Percentiles rank a stretch among this genome's conserved stretches.
Evolutionary conservation across 1,140 invertebrate genomes (phyloP).

Genomic region (Zaprionus lachaisei): DNA sequence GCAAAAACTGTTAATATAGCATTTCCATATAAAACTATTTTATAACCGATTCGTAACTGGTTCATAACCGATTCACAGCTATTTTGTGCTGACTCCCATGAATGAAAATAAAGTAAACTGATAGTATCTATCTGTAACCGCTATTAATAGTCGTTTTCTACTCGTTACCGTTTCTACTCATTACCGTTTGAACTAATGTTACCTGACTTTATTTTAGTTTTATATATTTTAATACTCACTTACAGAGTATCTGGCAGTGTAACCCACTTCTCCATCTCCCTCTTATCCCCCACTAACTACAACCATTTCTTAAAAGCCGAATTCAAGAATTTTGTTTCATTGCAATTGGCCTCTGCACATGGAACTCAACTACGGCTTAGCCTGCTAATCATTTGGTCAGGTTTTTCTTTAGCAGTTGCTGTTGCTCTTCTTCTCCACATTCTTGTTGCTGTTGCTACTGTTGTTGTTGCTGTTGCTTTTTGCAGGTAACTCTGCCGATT

Average conservation of each 20-base stretch:
- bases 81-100: too few relatives aligned
- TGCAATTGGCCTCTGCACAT: conserved; percentile 14
- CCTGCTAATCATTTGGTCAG: conserved; percentile 39
- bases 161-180: too few relatives aligned
- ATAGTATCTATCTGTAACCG: too few relatives aligned
- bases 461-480: conserved; percentile 30
- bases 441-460: background rate
- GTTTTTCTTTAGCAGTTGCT: conserved; percentile 5
- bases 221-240: background rate
- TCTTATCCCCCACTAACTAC: background rate
- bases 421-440: background rate
- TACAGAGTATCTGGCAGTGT: background rate
- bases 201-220: background rate
- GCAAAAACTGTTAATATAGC: too few relatives aligned
- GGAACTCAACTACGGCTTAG: conserved; percentile 7
- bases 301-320: background rate
- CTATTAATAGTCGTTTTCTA: too few relatives aligned
- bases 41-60: background rate
- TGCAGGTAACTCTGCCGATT: conserved; percentile 63
- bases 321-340: conserved; percentile 16
- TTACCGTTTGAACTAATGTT: background rate
- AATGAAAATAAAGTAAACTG: too few relatives aligned
- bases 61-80: too few relatives aligned
- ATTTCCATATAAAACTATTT: background rate
- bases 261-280: background rate